Evolutionary conservation across 2,113 vertebrate genomes (phyloP), one percentile per base, ranked within the genome.

Genomic region (Chlamydotis undulata): DNA sequence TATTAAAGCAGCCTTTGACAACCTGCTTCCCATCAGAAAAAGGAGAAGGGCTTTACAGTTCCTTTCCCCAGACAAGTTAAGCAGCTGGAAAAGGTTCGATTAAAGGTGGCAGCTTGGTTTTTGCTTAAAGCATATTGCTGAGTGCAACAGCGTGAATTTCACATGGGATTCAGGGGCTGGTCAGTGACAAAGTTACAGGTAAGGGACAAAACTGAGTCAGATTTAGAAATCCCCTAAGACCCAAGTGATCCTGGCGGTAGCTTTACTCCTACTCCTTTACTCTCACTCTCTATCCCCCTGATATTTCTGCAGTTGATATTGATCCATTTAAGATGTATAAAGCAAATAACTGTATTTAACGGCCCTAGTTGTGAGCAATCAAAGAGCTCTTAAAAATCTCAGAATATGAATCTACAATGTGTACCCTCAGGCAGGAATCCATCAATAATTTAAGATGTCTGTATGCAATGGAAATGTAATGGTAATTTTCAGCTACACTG

Each of bases 291-390:
- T 76, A 76, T 74, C 29, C 37, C 57, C 76, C n/a, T 45, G 70
- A 19, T 73, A 71, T 65, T 96, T 89, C 77, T 77, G 76, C 71
- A 69, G 78, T 45, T 88, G 70, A 50, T 96, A 96, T 83, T 50
- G 91, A 94, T 96, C 84, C 57, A 77, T 87, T 85, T 83, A 85
- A 85, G 47, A 91, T 43, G 67, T 76, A 95, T 83, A 94, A 96
- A 96, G 78, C 77, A 95, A 96, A 95, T 90, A 96, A 93, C 81
- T 82, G 53, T 96, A 96, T 91, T 96, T 96, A 96, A 94, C 75
- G 91, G 70, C 67, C 78, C 59, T 93, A 61, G 87, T 91, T 94
- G 82, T 65, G 79, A 85, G 59, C 94, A 80, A 70, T 92, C 93
- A 94, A 82, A 91, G 53, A 91, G 70, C 75, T 96, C 78, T 90